Evolutionary conservation across 2,888 invertebrate species (phyloP).

Genomic region (Apodemia mormo): DNA sequence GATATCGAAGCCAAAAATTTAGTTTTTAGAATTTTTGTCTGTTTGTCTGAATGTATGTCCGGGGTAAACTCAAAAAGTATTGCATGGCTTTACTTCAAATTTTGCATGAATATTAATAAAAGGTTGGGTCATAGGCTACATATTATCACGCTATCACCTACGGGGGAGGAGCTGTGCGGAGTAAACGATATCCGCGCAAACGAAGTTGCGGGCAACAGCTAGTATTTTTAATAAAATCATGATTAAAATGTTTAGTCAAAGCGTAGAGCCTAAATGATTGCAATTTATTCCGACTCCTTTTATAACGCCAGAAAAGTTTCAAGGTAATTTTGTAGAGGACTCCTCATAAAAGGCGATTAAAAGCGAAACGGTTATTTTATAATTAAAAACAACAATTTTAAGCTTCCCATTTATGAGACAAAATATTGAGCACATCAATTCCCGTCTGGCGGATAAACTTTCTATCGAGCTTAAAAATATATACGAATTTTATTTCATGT

Average conservation of each 20-base stretch:
- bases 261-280: background rate
- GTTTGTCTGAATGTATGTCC: too few relatives aligned
- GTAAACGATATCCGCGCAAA: too few relatives aligned
- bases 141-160: too few relatives aligned
- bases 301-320: background rate
- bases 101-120: too few relatives aligned
- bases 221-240: too few relatives aligned
- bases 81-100: too few relatives aligned
- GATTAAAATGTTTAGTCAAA: background rate
- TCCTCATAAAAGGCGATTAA: background rate
- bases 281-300: background rate
- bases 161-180: too few relatives aligned
- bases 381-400: background rate
- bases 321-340: background rate
- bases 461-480: constrained; percentile 15
- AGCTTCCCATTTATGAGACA: background rate
- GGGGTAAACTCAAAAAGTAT: too few relatives aligned
- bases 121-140: too few relatives aligned
- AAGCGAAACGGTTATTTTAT: background rate
- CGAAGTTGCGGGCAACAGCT: too few relatives aligned
- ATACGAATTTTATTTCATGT: constrained; percentile 19
- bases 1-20: too few relatives aligned
- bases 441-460: constrained; percentile 44
- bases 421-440: constrained; percentile 14
- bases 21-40: too few relatives aligned